Evolutionary conservation across 2,797 vertebrate species (phyloP).

Genomic region (Acomys russatus): DNA sequence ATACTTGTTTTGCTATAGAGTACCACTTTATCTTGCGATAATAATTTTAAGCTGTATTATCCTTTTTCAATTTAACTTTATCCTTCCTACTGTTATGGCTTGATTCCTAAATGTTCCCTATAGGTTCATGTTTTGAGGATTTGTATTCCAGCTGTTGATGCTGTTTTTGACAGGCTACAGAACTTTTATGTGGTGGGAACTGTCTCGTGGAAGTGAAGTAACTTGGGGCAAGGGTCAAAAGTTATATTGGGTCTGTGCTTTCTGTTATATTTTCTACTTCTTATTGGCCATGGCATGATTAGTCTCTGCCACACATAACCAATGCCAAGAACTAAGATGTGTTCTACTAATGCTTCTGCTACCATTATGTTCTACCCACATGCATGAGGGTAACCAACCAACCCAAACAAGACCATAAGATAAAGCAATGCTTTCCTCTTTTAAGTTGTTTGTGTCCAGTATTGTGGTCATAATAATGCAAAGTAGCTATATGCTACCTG

Average conservation of each 20-base stretch:
- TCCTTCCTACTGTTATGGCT: neutral
- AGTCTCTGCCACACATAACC: no score
- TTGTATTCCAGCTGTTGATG: neutral
- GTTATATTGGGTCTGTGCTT: neutral
- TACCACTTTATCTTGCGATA: conserved; percentile 41
- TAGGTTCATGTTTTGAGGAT: neutral
- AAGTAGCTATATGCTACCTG: neutral
- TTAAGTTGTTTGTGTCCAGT: neutral
- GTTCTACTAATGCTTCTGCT: neutral
- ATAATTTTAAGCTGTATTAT: conserved; percentile 1
- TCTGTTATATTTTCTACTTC: neutral
- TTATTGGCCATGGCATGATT: neutral
- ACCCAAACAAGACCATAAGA: no score
- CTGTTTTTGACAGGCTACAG: neutral
- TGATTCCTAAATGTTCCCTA: neutral
- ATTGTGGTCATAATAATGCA: neutral
- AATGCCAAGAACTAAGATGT: neutral
- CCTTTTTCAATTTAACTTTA: neutral
- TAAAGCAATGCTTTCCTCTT: neutral
- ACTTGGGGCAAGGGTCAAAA: neutral
- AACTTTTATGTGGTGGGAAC: neutral
- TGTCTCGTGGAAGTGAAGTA: neutral
- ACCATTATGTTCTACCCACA: neutral
- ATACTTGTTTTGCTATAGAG: neutral
- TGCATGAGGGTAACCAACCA: neutral